A percentile compares a stretch with the other conserved stretches of the same genome.
These are phyloP conservation scores for Physeter macrocephalus DNA, from an alignment of 2,113 vertebrate genomes.

Conservation along the genomic window DNA sequence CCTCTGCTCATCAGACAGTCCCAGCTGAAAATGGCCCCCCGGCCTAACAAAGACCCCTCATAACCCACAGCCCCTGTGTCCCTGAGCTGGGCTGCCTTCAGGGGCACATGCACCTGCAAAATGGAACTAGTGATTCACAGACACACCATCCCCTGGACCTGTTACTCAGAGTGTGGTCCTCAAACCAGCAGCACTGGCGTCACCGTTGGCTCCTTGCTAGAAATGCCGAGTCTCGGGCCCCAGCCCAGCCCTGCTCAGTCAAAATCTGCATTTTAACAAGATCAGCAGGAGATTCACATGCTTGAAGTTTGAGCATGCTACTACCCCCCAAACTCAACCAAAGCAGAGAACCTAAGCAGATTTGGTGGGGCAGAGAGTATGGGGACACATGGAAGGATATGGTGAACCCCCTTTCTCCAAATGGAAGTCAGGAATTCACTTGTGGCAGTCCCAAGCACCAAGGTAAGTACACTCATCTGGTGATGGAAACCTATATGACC, in stretches of 20 bases:
- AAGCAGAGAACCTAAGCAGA: too few species aligned
- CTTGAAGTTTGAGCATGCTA: background rate
- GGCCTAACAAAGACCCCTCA: background rate
- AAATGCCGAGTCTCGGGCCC: background rate
- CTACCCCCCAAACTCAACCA: too few species aligned
- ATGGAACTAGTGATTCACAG: background rate
- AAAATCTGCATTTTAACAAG: background rate
- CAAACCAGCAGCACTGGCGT: background rate
- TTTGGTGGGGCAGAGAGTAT: rapidly evolving
- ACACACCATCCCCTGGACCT: rapidly evolving
- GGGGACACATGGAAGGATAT: rapidly evolving
- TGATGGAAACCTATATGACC: too few species aligned
- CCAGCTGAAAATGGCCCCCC: rapidly evolving
- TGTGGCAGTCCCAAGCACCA: background rate
- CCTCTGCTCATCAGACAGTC: background rate
- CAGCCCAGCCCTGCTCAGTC: rapidly evolving
- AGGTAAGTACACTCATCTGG: too few species aligned
- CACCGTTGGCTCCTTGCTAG: background rate
- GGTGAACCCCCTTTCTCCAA: background rate
- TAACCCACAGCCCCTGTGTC: background rate
- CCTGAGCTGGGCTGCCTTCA: background rate
- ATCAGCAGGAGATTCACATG: rapidly evolving
- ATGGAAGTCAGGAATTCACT: background rate
- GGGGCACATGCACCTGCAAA: background rate
- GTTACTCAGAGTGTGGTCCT: background rate